Evolutionary conservation across 1,140 invertebrate species (phyloP).

Genomic region (Apis florea): DNA sequence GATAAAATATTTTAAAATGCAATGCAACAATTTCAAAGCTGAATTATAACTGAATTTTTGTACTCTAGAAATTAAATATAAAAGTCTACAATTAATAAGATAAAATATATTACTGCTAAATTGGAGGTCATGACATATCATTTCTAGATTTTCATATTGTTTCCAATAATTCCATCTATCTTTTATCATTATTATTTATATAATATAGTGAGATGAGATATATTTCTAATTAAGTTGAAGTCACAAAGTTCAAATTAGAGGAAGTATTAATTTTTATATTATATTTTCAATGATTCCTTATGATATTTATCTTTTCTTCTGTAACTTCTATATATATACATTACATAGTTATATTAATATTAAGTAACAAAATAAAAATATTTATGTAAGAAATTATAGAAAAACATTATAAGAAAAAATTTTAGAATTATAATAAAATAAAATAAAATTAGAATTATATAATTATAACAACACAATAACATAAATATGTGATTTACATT

Average conservation of each 20-base stretch:
- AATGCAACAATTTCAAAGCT: not conserved
- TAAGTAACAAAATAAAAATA: not conserved
- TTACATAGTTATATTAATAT: not conserved
- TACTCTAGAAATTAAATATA: not conserved
- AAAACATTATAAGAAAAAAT: not conserved
- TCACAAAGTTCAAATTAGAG: no score
- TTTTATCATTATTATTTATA: no score
- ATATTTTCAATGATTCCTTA: slow-evolving; percentile 2
- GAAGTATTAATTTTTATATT: no score
- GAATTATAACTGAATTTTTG: slow-evolving; percentile 9
- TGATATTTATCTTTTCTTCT: not conserved
- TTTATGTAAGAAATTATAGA: not conserved
- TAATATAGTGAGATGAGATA: no score
- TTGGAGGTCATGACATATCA: not conserved
- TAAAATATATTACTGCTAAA: not conserved
- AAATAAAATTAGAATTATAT: not conserved
- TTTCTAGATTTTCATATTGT: slow-evolving; percentile 1
- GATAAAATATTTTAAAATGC: not conserved
- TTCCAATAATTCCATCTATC: slow-evolving; percentile 2
- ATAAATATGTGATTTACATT: not conserved
- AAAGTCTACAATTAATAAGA: not conserved
- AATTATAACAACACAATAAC: not conserved
- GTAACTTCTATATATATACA: not conserved
- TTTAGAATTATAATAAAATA: not conserved
- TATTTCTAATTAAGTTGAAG: no score